phyloP scores from a whole-genome alignment of 2,888 invertebrate genomes.

The Phyllotreta striolata region DNA sequence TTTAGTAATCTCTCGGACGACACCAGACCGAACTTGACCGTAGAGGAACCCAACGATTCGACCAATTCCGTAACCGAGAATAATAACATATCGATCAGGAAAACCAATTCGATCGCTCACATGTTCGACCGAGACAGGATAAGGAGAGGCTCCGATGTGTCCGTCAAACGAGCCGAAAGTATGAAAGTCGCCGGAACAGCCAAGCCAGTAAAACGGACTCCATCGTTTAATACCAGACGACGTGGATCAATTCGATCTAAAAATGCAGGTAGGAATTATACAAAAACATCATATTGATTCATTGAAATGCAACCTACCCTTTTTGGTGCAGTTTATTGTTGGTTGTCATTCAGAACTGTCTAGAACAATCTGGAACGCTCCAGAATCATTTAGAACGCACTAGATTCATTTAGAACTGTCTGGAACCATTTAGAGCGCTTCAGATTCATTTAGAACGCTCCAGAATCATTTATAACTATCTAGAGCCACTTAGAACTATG shows the following conservation, averaged over 20 bases:
- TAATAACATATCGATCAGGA: slow-evolving; percentile 60
- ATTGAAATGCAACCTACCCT: no score
- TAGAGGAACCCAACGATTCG: slow-evolving; percentile 1
- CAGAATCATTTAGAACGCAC: no score
- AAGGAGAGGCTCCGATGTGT: slow-evolving; percentile 65
- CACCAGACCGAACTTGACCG: slow-evolving; percentile 9
- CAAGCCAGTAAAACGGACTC: slow-evolving; percentile 88
- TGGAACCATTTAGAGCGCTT: no score
- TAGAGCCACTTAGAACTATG: no score
- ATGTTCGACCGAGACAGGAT: slow-evolving; percentile 67
- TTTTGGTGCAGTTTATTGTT: no score
- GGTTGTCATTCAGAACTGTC: no score
- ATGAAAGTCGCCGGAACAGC: slow-evolving; percentile 73
- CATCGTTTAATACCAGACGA: slow-evolving; percentile 93
- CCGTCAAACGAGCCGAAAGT: slow-evolving; percentile 86
- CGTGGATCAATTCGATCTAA: slow-evolving; percentile 75
- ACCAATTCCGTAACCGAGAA: slow-evolving; percentile 7
- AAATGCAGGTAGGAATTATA: slow-evolving; percentile 26
- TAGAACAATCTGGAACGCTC: no score
- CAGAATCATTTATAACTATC: no score
- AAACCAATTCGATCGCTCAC: slow-evolving; percentile 68
- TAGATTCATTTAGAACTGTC: no score
- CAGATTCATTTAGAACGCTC: no score
- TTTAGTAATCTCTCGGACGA: slow-evolving; percentile 54
- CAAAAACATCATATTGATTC: no score